These are phyloP conservation scores for Blastomussa wellsi DNA, from an alignment of 92 coral and sea anemone genomes.

Conservation along the genomic window DNA sequence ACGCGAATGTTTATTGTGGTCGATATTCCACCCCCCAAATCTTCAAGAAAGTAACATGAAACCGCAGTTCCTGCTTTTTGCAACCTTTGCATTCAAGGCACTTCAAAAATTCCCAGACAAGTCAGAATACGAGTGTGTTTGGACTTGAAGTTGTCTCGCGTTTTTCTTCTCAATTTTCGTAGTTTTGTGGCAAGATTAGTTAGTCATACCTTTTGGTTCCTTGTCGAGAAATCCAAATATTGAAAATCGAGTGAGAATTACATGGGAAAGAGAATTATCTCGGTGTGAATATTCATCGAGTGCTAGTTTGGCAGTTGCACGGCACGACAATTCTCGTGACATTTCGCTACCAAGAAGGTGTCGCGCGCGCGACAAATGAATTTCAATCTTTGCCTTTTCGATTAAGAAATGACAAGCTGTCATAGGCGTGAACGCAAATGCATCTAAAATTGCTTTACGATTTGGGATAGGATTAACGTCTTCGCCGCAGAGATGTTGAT, in stretches of 20 bases:
- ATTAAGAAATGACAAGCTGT: slow-evolving; percentile 33
- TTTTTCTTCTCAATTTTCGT: slow-evolving; percentile 31
- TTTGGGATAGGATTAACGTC: slow-evolving; percentile 40
- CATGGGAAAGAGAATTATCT: slow-evolving; percentile 21
- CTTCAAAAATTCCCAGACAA: slow-evolving; percentile 32
- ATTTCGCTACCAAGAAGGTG: neutral
- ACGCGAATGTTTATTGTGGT: neutral
- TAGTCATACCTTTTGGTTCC: slow-evolving; percentile 21
- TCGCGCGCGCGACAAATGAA: slow-evolving; percentile 22
- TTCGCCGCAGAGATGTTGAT: slow-evolving; percentile 39
- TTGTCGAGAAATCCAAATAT: slow-evolving; percentile 27
- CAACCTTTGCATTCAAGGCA: slow-evolving; percentile 16
- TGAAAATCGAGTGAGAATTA: slow-evolving; percentile 17
- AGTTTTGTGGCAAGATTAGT: neutral
- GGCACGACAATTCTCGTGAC: slow-evolving; percentile 21
- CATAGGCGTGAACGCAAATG: slow-evolving; percentile 34
- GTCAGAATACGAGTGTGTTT: slow-evolving; percentile 16
- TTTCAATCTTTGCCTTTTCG: slow-evolving; percentile 27
- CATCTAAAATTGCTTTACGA: slow-evolving; percentile 47
- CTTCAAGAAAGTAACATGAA: slow-evolving; percentile 9
- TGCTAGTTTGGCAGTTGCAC: neutral
- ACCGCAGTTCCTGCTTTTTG: slow-evolving; percentile 10
- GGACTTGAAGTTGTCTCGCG: slow-evolving; percentile 11
- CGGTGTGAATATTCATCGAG: slow-evolving; percentile 5
- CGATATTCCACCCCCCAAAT: slow-evolving; percentile 11